Base-by-base conservation (phyloP, 2,113 vertebrate species). In the Vimba vimba region DNA sequence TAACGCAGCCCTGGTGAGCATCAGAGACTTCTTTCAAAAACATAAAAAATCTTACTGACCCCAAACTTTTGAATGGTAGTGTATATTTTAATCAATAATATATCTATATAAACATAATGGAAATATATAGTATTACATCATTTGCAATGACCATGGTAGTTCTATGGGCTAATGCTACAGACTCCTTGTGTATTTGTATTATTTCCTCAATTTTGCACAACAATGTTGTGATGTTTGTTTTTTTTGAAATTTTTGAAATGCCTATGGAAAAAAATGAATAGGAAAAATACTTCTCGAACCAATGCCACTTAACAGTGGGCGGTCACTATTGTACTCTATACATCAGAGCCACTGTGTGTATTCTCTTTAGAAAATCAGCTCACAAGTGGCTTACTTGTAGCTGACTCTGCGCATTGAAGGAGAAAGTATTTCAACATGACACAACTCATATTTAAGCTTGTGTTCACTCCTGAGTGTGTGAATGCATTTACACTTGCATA, bases 311-410 rank as follows among this genome's bases (percentile, higher is more conserved):
- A 52, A 47, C 60, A 45, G 68, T 21, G 52, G 30, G 15, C 4
- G 2, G 64, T 68, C 12, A 17, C 25, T 52, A 4, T 52, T 77
- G 47, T 77, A 47, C 75, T 19, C 47, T 77, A 21, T 55, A 33
- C 50, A 21, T 77, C 47, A 9, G 13, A 80, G 59, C 59, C 59
- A 80, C n/a, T 47, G 74, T 76, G 47, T 77, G 52, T 52, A 52
- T 52, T 19, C 9, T 81, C 17, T 66, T 47, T 25, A 64, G n/a
- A 11, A 81, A 80, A 80, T 47, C 59, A 66, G 13, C 17, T 6
- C 25, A 62, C 36, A 43, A 80, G 64, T 64, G 36, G 36, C 59
- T 80, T 62, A n/a, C n/a, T 27, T 23, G 55, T 64, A 50, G 39
- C 25, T 81, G 79, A 66, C 43, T 80, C 59, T 66, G 39, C 9